A percentile compares a stretch with the other conserved stretches of the same genome.
phyloP scores from a whole-genome alignment of 2,888 invertebrate genomes.

The Diploptera punctata region DNA sequence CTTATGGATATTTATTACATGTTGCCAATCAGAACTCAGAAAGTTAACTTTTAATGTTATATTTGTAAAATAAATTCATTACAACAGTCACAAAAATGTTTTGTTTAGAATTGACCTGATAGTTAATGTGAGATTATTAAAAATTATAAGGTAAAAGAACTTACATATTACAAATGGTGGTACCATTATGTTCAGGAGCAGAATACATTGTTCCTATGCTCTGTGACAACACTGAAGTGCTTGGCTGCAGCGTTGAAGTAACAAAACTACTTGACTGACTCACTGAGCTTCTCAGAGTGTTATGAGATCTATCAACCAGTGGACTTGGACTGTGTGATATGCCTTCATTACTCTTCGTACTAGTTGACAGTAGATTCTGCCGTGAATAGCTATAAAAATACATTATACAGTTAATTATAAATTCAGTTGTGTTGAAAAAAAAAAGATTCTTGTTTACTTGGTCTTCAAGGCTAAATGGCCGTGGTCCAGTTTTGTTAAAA shows the following conservation, averaged over 20 bases:
- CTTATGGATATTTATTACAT: no score
- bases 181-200: constrained; percentile 11
- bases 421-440: no score
- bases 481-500: no score
- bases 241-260: neutral
- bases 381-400: constrained; percentile 78
- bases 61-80: no score
- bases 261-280: constrained; percentile 51
- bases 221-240: neutral
- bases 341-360: constrained; percentile 75
- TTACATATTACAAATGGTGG: constrained; percentile 19
- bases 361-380: constrained; percentile 82
- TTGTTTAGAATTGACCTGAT: no score
- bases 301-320: constrained; percentile 64
- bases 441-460: no score
- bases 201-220: neutral
- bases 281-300: constrained; percentile 50
- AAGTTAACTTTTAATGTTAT: no score
- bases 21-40: no score
- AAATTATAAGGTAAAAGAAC: constrained; percentile 6
- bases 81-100: no score
- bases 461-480: no score
- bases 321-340: constrained; percentile 59
- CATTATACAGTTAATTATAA: no score
- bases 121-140: no score